Conservation (phyloP, 2,113 vertebrate genomes). For the Haemorhous mexicanus region DNA sequence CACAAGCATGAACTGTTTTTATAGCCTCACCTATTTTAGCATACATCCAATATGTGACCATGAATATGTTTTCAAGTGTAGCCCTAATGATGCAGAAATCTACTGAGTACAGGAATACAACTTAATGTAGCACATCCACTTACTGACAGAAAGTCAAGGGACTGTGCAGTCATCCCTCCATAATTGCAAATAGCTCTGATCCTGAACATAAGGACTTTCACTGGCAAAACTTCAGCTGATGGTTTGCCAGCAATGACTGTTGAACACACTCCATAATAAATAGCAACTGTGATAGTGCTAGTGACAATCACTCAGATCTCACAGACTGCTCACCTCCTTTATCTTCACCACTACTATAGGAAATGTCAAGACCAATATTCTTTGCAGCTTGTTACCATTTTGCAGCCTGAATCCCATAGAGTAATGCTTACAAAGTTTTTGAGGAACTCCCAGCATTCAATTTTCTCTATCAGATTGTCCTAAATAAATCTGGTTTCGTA, state of each 20-base stretch:
- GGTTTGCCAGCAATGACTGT: background rate
- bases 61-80: background rate
- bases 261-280: background rate
- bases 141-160: background rate
- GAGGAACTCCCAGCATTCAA: conserved; percentile 48
- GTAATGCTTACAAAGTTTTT: conserved; percentile 38
- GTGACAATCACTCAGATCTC: conserved; percentile 25
- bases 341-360: conserved; percentile 27
- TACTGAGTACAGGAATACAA: background rate
- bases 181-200: background rate
- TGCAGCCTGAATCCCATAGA: conserved; percentile 18
- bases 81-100: background rate
- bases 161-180: background rate
- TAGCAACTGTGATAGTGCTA: background rate
- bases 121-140: background rate
- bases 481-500: conserved; percentile 63
- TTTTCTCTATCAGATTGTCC: conserved; percentile 65
- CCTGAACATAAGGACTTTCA: background rate
- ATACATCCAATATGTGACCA: background rate
- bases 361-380: conserved; percentile 48
- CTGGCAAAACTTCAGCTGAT: background rate
- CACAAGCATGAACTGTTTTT: background rate
- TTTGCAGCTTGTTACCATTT: conserved; percentile 24
- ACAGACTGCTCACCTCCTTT: conserved; percentile 49
- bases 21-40: background rate